Evolutionary conservation across 2,797 vertebrate genomes (phyloP), one percentile per base, ranked within the genome.

Genomic region (Manis pentadactyla): DNA sequence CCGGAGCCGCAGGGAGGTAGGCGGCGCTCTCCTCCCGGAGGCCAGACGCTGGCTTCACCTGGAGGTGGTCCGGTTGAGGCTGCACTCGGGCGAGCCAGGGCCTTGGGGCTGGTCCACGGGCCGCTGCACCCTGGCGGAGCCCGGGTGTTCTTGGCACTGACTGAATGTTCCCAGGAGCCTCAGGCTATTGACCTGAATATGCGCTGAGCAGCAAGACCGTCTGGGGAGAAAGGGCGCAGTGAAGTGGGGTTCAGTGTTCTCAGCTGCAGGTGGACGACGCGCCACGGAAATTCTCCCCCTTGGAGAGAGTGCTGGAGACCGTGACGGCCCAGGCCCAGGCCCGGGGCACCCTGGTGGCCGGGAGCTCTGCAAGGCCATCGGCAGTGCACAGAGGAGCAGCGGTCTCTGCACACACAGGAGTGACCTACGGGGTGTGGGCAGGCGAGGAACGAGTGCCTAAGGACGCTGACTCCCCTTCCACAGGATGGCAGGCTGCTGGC

Each of bases 71-170:
- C 5, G 2, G 46, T 9, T 46, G 46, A 46, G 46, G 73, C 31
- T n/a, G 63, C 5, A 0, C 1, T 39, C 2, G 12, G 53, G 29
- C 18, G 53, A 79, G 10, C 4, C 1, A 18, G 5, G 78, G 5
- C 0, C 0, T 5, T 27, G 53, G 53, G 18, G 0, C 53, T 12
- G 1, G 4, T 3, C 29, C 29, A 2, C 0, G 23, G 11, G 49
- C 39, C 9, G 49, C 49, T 9, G 2, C 5, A 0, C 0, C 49
- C 39, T 1, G 42, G 19, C 0, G 69, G 31, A 2, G 49, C 9
- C 3, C 7, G 37, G 68, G 10, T 39, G 46, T 46, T 39, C 37
- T 39, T 46, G 46, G 46, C 46, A 46, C 9, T 46, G 7, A 46
- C 46, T 11, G 46, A 46, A 46, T 11, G 46, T 46, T 46, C 46